These are phyloP conservation scores for Cassiopea andromeda DNA, from an alignment of 30 jellyfish, hydroid and myxozoan species.

Conservation along the genomic window DNA sequence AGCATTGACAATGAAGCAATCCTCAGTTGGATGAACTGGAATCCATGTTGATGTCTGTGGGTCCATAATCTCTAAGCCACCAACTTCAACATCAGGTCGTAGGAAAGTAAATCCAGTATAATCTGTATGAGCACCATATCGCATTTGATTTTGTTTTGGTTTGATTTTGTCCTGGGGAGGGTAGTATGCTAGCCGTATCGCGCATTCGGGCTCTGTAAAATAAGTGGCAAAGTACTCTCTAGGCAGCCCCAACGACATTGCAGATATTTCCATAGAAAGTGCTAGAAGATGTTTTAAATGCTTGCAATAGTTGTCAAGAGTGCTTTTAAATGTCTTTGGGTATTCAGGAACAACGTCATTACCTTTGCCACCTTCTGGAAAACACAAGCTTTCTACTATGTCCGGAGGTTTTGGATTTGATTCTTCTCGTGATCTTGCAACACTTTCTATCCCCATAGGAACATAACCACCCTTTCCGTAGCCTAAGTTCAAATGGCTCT, in stretches of 20 bases:
- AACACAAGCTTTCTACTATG: conserved; percentile 29
- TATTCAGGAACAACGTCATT: conserved; percentile 24
- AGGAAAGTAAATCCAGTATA: conserved; percentile 48
- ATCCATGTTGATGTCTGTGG: conserved; percentile 27
- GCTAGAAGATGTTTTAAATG: conserved; percentile 5
- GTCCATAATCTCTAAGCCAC: conserved; percentile 28
- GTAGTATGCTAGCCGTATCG: conserved; percentile 55
- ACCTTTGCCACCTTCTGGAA: conserved; percentile 35
- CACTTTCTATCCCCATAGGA: conserved; percentile 64
- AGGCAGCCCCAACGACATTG: conserved; percentile 57
- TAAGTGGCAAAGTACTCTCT: conserved; percentile 25
- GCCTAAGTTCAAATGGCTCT: conserved; percentile 33
- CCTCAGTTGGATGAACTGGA: conserved; percentile 20
- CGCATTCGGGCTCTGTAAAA: conserved; percentile 11
- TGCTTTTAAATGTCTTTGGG: conserved; percentile 14
- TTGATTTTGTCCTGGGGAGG: conserved; percentile 40
- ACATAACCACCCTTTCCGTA: conserved; percentile 66
- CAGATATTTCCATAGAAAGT: conserved; percentile 46
- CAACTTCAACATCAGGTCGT: conserved; percentile 50
- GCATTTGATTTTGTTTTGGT: conserved; percentile 32
- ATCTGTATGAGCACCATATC: conserved; percentile 66
- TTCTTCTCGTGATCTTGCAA: conserved; percentile 28
- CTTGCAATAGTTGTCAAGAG: conserved; percentile 39
- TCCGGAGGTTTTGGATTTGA: conserved; percentile 34
- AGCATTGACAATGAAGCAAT: conserved; percentile 43